Percentiles rank a stretch among this genome's conserved stretches.
Evolutionary conservation across 2,888 invertebrate genomes (phyloP).

Genomic region (Hydrotaea cyrtoneurina): DNA sequence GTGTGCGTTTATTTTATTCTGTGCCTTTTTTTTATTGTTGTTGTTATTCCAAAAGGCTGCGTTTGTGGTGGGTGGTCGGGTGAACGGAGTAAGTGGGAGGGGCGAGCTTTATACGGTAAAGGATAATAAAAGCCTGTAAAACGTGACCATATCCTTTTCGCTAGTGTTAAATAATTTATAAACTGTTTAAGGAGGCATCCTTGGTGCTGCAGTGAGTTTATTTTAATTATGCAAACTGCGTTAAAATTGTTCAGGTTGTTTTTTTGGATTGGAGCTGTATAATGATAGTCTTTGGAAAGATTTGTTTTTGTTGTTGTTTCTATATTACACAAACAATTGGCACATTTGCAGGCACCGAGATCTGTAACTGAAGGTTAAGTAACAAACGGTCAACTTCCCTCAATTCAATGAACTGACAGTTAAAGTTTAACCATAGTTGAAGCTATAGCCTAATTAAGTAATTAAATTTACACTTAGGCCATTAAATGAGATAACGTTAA

Average conservation of each 20-base stretch:
- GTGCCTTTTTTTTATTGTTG: slow-evolving; percentile 41
- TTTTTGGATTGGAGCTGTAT: too few species aligned
- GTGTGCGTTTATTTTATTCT: slow-evolving; percentile 9
- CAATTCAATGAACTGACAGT: too few species aligned
- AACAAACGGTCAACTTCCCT: too few species aligned
- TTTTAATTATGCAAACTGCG: slow-evolving; percentile 59
- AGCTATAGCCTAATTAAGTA: too few species aligned
- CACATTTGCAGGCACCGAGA: too few species aligned
- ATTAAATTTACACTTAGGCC: too few species aligned
- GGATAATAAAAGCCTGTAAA: slow-evolving; percentile 59
- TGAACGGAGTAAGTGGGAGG: background rate
- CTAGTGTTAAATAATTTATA: slow-evolving; percentile 62
- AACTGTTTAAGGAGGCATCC: slow-evolving; percentile 52
- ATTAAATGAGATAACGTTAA: too few species aligned
- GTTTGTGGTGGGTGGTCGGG: background rate
- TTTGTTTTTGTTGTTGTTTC: background rate
- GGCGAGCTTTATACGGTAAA: background rate
- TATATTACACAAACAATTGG: background rate
- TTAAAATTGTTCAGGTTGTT: slow-evolving; percentile 7
- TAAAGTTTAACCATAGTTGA: too few species aligned
- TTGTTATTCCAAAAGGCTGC: background rate
- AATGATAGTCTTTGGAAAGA: background rate
- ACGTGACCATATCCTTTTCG: slow-evolving; percentile 67
- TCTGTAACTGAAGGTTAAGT: too few species aligned
- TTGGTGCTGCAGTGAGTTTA: slow-evolving; percentile 4